Percentiles rank a stretch among this genome's conserved stretches.
Conservation (phyloP, 2,888 invertebrate species). For the Rhaphigaster nebulosa region DNA sequence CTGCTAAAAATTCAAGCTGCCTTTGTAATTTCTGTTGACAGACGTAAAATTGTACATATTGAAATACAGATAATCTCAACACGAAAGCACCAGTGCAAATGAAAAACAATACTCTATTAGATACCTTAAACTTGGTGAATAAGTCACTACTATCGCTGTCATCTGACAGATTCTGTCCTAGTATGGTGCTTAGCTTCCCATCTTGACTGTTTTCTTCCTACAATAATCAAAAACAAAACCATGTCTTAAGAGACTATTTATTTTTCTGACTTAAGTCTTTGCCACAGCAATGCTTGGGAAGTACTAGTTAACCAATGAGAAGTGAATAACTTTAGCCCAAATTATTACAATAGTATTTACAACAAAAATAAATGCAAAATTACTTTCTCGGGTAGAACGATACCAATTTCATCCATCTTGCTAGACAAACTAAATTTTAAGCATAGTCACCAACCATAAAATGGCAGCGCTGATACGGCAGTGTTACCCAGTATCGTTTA, state of each 20-base stretch:
- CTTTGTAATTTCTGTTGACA: slow-evolving; percentile 88
- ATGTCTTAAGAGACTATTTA: neutral
- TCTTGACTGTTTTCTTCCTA: slow-evolving; percentile 68
- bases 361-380: slow-evolving; percentile 28
- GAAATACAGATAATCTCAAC: neutral
- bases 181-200: slow-evolving; percentile 72
- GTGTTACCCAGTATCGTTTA: neutral
- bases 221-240: slow-evolving; percentile 56
- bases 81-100: neutral
- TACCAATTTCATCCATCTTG: slow-evolving; percentile 86
- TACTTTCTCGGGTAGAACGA: slow-evolving; percentile 85
- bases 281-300: neutral
- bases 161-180: slow-evolving; percentile 74
- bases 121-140: slow-evolving; percentile 94
- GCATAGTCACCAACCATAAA: slow-evolving; percentile 55
- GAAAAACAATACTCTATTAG: neutral
- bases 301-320: neutral
- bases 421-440: slow-evolving; percentile 41
- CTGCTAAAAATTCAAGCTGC: slow-evolving; percentile 96
- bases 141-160: slow-evolving; percentile 92
- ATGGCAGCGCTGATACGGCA: slow-evolving; percentile 29
- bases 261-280: neutral
- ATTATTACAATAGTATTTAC: slow-evolving; percentile 6
- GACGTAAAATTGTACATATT: slow-evolving; percentile 27
- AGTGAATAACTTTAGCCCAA: neutral